Base-by-base conservation (phyloP, 2,113 vertebrate genomes). In the Galemys pyrenaicus region DNA sequence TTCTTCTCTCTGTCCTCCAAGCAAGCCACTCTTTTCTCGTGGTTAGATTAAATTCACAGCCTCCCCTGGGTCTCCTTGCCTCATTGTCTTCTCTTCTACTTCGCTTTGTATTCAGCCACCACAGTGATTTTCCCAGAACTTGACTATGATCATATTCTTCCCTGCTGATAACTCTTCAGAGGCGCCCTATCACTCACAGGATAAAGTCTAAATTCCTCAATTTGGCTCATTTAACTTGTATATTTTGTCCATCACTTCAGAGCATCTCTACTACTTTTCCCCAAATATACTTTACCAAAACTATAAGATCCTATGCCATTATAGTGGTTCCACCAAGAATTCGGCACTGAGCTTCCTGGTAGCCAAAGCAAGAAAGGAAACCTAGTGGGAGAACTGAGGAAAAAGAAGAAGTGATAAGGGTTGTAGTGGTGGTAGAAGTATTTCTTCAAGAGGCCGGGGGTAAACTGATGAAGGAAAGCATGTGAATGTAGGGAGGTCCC, bases 281-380 rank as follows among this genome's bases (percentile, higher is more conserved):
- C 35, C 79, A 78, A 51, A 80, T 8, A 35, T 32, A 75, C 22
- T 54, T 92, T 32, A 73, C 41, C 46, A 41, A 77, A 58, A 39
- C 49, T 35, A 1, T 37, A 46, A 67, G n/a, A 22, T 77, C 60
- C 44, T 37, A 51, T 41, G 41, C 56, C 65, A 12, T n/a, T 74
- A 9, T 56, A 60, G 30, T 58, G 49, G 41, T 35, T 81, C 74
- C 60, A 20, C 20, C 44, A 35, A 65, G 49, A 91, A 79, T 46
- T 87, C 54, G 73, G 51, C 74, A 6, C 22, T 39, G 87, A 91
- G 79, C 35, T 94, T 84, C 80, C 96, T 92, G 44, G 84, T 79
- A 49, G 71, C 77, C 80, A 90, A 70, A 73, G 71, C 75, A 80
- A 88, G 78, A 91, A 89, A 13, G 68, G 71, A n/a, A 92, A 87